A percentile compares a stretch with the other conserved stretches of the same genome.
Conservation (phyloP, 2,888 invertebrate genomes). For the Caenorhabditis sp. region DNA sequence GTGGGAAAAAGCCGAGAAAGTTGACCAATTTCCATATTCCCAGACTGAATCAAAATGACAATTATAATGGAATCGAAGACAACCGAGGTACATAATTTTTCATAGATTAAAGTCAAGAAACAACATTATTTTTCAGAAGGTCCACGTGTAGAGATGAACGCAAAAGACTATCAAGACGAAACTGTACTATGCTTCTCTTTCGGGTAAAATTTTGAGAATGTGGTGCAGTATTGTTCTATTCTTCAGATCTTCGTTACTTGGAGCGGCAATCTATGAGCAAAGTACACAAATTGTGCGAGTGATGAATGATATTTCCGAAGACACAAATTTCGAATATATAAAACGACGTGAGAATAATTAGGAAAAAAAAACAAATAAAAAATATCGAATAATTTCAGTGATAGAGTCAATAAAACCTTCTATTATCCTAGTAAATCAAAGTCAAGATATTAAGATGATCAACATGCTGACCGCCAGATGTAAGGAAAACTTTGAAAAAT, state of each 20-base stretch:
- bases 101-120: neutral
- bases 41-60: conserved; percentile 1
- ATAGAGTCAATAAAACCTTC: conserved; percentile 57
- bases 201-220: neutral
- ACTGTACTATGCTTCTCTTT: conserved; percentile 25
- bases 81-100: neutral
- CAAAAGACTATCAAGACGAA: conserved; percentile 21
- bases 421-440: conserved; percentile 50
- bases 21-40: conserved; percentile 1
- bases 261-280: conserved; percentile 50
- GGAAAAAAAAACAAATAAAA: no score
- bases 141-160: conserved; percentile 10
- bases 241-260: conserved; percentile 14
- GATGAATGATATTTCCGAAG: conserved; percentile 58
- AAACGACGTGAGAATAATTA: conserved; percentile 45
- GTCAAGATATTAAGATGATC: conserved; percentile 54
- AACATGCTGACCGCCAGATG: conserved; percentile 39
- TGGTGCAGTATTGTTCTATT: neutral
- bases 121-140: neutral
- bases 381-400: no score
- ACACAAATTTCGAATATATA: conserved; percentile 48
- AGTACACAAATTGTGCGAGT: conserved; percentile 35
- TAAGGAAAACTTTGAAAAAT: conserved; percentile 4
- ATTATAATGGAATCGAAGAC: neutral
- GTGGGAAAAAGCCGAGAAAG: conserved; percentile 15